These are phyloP conservation scores for Sterrhoptilus dennistouni DNA, from an alignment of 2,113 vertebrate species.

Conservation along the genomic window DNA sequence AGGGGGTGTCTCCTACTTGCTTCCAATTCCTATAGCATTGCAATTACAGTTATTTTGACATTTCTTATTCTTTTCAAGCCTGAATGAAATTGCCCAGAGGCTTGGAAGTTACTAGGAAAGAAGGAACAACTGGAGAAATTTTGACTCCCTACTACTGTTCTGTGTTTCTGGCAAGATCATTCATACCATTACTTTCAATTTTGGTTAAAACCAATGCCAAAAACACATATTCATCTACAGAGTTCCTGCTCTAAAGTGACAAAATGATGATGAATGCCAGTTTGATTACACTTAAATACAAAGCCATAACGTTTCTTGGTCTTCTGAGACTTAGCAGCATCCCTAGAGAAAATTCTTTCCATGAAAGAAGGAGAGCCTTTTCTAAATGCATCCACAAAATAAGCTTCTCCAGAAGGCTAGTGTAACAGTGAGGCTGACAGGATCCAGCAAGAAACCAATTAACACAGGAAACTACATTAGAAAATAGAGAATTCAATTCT, in stretches of 20 bases:
- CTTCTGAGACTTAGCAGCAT: neutral
- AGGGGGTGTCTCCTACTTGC: neutral
- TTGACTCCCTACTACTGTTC: neutral
- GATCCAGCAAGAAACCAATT: neutral
- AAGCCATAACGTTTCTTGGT: neutral
- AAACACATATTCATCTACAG: neutral
- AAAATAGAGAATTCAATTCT: constrained; percentile 11
- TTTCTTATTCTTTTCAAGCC: constrained; percentile 3
- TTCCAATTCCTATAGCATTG: neutral
- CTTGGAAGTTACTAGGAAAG: neutral
- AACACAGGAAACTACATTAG: neutral
- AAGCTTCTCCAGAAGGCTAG: neutral
- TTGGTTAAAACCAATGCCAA: neutral
- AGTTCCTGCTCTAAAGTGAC: neutral
- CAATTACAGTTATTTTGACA: constrained; percentile 28
- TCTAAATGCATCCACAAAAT: neutral
- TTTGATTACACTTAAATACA: constrained; percentile 5
- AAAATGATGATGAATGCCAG: neutral
- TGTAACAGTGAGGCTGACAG: neutral
- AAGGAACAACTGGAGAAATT: neutral
- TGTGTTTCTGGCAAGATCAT: neutral
- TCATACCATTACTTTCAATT: neutral
- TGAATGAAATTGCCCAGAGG: neutral
- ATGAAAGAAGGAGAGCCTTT: neutral
- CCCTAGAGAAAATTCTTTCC: constrained; percentile 10